Percentiles rank a stretch among this genome's conserved stretches.
These are phyloP conservation scores for Spodoptera litura DNA, from an alignment of 1,140 invertebrate genomes.

Conservation along the genomic window DNA sequence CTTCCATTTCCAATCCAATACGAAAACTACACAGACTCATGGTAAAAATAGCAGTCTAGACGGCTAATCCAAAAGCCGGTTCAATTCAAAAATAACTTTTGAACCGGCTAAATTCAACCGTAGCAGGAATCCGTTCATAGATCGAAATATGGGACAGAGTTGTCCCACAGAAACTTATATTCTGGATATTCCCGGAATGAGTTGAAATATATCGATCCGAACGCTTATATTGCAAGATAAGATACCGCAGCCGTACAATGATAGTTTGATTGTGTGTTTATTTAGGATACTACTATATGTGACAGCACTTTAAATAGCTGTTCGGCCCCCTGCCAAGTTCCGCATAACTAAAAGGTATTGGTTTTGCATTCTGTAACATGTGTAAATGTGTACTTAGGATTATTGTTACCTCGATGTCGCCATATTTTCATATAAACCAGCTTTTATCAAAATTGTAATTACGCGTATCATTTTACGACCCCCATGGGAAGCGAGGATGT, in stretches of 20 bases:
- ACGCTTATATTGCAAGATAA: conserved; percentile 34
- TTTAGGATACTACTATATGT: conserved; percentile 13
- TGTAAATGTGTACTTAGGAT: neutral
- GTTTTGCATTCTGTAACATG: conserved; percentile 8
- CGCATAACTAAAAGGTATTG: conserved; percentile 32
- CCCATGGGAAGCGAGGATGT: neutral
- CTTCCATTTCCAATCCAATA: neutral
- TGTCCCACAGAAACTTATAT: conserved; percentile 3
- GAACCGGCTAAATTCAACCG: neutral
- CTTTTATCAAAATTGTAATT: conserved; percentile 1
- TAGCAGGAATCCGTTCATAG: conserved; percentile 1
- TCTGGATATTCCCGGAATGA: conserved; percentile 36
- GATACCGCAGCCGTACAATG: conserved; percentile 21
- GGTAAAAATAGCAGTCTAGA: conserved; percentile 9
- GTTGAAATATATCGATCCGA: conserved; percentile 39
- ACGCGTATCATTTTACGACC: neutral
- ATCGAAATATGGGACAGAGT: neutral
- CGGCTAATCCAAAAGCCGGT: neutral
- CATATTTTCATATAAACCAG: neutral
- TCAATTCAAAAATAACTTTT: conserved; percentile 12
- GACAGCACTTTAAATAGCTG: conserved; percentile 15
- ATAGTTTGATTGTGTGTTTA: conserved; percentile 20
- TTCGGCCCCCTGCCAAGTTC: conserved; percentile 9
- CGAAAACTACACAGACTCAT: conserved; percentile 2
- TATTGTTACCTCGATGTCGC: neutral